Evolutionary conservation across 2,888 invertebrate species (phyloP), one percentile per base, ranked within the genome.

Genomic region (Caenorhabditis virilis): DNA sequence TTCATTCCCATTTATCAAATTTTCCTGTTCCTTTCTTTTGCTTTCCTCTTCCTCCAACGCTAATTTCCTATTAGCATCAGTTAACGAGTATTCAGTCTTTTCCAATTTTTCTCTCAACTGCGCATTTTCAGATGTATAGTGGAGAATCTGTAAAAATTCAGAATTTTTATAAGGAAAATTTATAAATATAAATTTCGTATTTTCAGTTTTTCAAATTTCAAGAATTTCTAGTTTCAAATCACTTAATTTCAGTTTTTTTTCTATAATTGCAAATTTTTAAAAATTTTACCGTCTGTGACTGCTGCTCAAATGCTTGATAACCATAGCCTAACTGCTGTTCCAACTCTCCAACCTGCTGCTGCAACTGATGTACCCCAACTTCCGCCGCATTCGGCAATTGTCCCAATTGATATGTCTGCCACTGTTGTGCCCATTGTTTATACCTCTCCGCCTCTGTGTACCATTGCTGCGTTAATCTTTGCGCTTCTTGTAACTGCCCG

Each of bases 271-370:
- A 30, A 30, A 9, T 30, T 30, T 30, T 16, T n/a, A 38, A 20
- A 41, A 26, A 11, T 6, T 33, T 69, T 45, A 74, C 74, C 59
- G 66, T 72, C 51, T 82, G 75, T 33, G 82, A 80, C 45, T 84
- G 84, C 50, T 69, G 68, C 51, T 83, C 83, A 52, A 76, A 82
- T 13, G 79, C 77, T 39, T 80, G 66, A 66, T 77, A 83, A 16
- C 83, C 83, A 45, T 70, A 76, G 18, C 58, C 59, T 13, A 82
- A 58, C 55, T 82, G 82, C 36, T 76, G 71, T 22, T 82, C 82
- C 33, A 81, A 48, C 36, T 78, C 68, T 1, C 52, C 36, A 11
- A 76, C 57, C 52, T 80, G 80, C 5, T 70, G 61, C 41, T 75
- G 72, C 25, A 81, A 64, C 38, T 80, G 80, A 13, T 57, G 56